phyloP scores from a whole-genome alignment of 92 coral and sea anemone species.

The Umimayanthus kanabou region DNA sequence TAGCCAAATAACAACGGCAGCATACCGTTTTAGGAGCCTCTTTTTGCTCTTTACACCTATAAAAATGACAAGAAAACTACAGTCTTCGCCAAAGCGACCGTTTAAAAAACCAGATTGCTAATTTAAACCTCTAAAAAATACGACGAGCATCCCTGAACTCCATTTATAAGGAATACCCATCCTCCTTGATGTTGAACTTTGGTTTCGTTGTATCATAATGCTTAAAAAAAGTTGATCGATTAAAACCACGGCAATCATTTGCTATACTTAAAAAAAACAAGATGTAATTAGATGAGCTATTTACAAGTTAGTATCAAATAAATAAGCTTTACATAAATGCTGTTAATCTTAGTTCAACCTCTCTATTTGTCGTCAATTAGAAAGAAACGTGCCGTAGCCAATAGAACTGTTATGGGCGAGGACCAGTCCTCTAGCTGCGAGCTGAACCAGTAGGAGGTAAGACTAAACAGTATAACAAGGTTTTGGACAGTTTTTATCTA shows the following conservation, averaged over 20 bases:
- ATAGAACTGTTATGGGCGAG: not conserved
- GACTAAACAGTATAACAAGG: not conserved
- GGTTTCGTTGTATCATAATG: not conserved
- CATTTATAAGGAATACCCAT: too few relatives aligned
- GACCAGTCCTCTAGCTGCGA: not conserved
- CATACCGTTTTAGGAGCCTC: too few relatives aligned
- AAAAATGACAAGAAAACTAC: too few relatives aligned
- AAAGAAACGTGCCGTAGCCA: not conserved
- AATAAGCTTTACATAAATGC: slow-evolving; percentile 3
- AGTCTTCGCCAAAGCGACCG: too few relatives aligned
- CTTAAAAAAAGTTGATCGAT: not conserved
- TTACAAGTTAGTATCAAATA: slow-evolving; percentile 2
- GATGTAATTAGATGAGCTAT: not conserved
- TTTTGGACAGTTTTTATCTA: not conserved
- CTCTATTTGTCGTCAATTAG: not conserved
- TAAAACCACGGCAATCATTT: not conserved
- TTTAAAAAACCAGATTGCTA: too few relatives aligned
- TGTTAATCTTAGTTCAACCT: not conserved
- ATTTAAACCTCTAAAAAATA: too few relatives aligned
- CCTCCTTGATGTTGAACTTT: not conserved
- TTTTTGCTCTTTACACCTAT: too few relatives aligned
- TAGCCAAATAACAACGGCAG: too few relatives aligned
- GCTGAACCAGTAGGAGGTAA: not conserved
- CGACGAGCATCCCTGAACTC: too few relatives aligned
- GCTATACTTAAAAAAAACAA: not conserved